Percentiles rank a stretch among this genome's conserved stretches.
Evolutionary conservation across 1,140 invertebrate species (phyloP).

Genomic region (Pseudobourletiella spinata): DNA sequence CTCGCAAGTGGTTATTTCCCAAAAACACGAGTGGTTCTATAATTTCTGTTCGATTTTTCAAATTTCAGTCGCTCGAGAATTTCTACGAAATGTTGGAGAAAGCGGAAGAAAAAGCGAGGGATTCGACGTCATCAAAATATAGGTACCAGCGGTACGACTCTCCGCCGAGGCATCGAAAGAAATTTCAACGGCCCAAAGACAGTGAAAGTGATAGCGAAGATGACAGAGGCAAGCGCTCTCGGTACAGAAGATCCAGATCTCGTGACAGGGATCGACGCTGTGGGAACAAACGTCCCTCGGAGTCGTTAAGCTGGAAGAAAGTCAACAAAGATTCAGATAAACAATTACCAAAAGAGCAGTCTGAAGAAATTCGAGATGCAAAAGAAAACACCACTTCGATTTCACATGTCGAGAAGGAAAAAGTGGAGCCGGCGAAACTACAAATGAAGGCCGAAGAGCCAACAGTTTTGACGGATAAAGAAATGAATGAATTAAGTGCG

Average conservation of each 20-base stretch:
- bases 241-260: not conserved
- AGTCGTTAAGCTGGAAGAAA: no score
- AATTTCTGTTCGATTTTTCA: no score
- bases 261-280: no score
- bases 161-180: not conserved
- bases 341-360: no score
- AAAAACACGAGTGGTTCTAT: slow-evolving; percentile 10
- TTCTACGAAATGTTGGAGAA: slow-evolving; percentile 46
- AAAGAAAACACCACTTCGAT: no score
- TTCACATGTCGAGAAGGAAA: no score
- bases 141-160: no score
- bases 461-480: slow-evolving; percentile 55
- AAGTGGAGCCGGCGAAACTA: no score
- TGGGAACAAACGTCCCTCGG: no score
- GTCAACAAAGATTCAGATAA: no score
- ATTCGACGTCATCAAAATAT: no score
- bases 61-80: slow-evolving; percentile 47
- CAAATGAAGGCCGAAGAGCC: not conserved
- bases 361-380: no score
- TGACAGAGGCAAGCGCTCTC: slow-evolving; percentile 2
- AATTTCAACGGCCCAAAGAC: not conserved
- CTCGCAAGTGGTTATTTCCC: not conserved
- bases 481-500: slow-evolving; percentile 78
- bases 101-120: slow-evolving; percentile 41
- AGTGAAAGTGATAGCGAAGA: slow-evolving; percentile 16